A percentile compares a stretch with the other conserved stretches of the same genome.
These are phyloP conservation scores for Eretmocerus hayati DNA, from an alignment of 2,888 invertebrate species.

Conservation along the genomic window DNA sequence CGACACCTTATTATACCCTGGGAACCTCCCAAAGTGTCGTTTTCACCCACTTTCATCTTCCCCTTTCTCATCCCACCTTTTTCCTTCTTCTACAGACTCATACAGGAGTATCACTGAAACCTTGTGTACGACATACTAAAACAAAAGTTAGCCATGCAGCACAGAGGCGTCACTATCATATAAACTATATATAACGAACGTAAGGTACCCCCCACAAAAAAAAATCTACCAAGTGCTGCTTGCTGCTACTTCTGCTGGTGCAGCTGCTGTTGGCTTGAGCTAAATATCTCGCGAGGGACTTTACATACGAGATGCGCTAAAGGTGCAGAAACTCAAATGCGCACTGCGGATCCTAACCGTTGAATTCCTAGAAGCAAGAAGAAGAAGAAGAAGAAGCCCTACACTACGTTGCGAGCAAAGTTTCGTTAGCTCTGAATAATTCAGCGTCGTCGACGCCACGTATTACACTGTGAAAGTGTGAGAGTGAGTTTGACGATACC, in stretches of 20 bases:
- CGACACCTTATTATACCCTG: constrained; percentile 1
- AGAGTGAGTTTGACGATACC: constrained; percentile 38
- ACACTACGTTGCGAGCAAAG: constrained; percentile 27
- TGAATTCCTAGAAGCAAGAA: constrained; percentile 4
- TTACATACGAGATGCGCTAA: constrained; percentile 9
- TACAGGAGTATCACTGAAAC: too few species aligned
- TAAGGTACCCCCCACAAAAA: too few species aligned
- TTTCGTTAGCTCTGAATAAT: constrained; percentile 42
- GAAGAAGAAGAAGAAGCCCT: not conserved
- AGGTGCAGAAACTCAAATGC: constrained; percentile 5
- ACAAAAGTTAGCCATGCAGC: too few species aligned
- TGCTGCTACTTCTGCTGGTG: not conserved
- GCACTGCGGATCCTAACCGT: not conserved
- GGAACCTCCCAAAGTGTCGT: not conserved
- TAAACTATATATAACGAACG: too few species aligned
- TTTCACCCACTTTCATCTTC: not conserved
- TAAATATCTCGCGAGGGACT: constrained; percentile 13
- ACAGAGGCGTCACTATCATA: too few species aligned
- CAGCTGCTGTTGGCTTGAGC: too few species aligned
- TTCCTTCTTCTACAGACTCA: not conserved
- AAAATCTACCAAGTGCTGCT: not conserved
- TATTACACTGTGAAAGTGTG: too few species aligned
- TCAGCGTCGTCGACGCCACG: constrained; percentile 31
- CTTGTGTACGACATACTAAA: not conserved
- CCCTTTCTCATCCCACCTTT: not conserved